Evolutionary conservation across 2,888 invertebrate species (phyloP).

Genomic region (Gortyna flavago): DNA sequence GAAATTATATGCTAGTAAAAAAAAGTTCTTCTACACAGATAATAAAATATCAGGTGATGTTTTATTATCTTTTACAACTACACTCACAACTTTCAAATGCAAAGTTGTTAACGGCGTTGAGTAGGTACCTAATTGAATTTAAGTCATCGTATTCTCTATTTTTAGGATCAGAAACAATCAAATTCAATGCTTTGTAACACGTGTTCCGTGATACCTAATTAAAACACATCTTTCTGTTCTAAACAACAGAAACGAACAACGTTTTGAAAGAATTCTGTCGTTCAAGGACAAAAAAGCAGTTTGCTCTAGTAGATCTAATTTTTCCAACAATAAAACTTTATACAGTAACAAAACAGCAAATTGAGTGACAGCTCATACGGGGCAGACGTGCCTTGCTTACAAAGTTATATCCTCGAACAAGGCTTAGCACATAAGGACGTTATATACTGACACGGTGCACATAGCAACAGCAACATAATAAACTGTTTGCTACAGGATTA

Average conservation of each 20-base stretch:
- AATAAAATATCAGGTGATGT: too few species aligned
- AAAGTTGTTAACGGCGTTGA: background rate
- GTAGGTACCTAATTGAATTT: too few species aligned
- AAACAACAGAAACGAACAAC: too few species aligned
- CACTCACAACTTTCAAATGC: too few species aligned
- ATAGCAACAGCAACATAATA: slow-evolving; percentile 8
- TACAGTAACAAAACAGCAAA: slow-evolving; percentile 12
- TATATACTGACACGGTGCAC: slow-evolving; percentile 6
- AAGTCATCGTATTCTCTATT: too few species aligned
- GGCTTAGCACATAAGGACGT: background rate
- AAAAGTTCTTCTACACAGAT: too few species aligned
- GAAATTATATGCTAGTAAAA: too few species aligned
- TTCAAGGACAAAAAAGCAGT: background rate
- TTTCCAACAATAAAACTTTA: background rate
- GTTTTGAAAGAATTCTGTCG: background rate
- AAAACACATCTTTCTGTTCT: background rate
- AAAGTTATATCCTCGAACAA: slow-evolving; percentile 14
- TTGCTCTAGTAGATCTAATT: background rate
- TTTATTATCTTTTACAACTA: too few species aligned
- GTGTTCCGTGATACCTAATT: background rate
- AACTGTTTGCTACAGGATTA: background rate
- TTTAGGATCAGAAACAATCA: background rate
- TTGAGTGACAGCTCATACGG: slow-evolving; percentile 17
- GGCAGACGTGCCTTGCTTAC: slow-evolving; percentile 11
- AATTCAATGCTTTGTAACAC: background rate